Evolutionary conservation across 2,888 invertebrate genomes (phyloP), one percentile per base, ranked within the genome.

Genomic region (Acronicta alni): DNA sequence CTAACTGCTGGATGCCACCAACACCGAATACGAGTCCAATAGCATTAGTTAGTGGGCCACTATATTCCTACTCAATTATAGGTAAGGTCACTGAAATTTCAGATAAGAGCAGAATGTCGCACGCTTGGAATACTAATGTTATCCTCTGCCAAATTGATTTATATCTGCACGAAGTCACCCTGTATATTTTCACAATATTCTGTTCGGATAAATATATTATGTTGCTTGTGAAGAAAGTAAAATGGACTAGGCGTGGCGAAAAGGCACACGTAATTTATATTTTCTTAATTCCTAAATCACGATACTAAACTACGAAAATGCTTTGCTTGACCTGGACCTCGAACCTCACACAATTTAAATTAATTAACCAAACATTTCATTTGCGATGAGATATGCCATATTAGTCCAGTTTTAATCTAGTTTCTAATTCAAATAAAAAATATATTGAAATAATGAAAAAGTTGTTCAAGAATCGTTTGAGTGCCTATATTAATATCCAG

Each of bases 111-210:
- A 48, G 30, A 47, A 54, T 57, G 52, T 46, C 20, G 17, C 65
- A 69, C 72, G 67, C 20, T 18, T 64, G 51, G 83, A 84, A 84
- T 84, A 83, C 75, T 78, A 82, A 83, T 83, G 74, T 70, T 76
- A 67, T 59, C 56, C 67, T 67, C 61, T 55, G 67, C 67, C 67
- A 78, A 82, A 83, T 84, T 80, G 82, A 83, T 84, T 83, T 84
- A 82, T 81, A 77, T 77, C 70, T 72, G 75, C 67, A 62, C 67
- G 68, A 67, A 64, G 49, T 61, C 65, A 30, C 68, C 43, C 30
- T 49, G 57, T 66, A 61, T 76, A 70, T 76, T 76, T 75, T 63
- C 67, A 72, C 67, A 75, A 75, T 75, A 74, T 70, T 70, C 55
- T 55, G 41, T 59, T 18, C 61, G 72, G 57, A 30, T 45, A n/a